A percentile compares a stretch with the other conserved stretches of the same genome.
Conservation (phyloP, 2,888 invertebrate species). For the Meta bourneti region DNA sequence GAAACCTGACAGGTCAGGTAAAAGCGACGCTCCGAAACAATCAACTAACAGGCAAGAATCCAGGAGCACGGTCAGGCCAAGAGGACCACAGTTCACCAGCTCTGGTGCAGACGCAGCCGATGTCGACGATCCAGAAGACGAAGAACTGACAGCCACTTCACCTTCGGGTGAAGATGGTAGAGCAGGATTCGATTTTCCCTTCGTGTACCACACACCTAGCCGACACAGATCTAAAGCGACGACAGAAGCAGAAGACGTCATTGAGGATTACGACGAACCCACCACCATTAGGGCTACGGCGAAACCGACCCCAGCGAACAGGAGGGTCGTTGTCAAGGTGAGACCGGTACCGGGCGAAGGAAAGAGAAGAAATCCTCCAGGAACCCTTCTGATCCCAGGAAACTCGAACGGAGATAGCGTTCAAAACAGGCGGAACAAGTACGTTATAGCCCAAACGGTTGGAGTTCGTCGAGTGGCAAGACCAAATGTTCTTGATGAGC, state of each 20-base stretch:
- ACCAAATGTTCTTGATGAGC: conserved; percentile 60
- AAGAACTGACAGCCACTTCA: conserved; percentile 2
- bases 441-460: conserved; percentile 65
- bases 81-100: conserved; percentile 68
- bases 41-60: background rate
- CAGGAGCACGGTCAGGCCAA: conserved; percentile 33
- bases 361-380: conserved; percentile 43
- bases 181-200: conserved; percentile 69
- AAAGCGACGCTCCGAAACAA: background rate
- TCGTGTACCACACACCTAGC: conserved; percentile 75
- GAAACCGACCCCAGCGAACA: conserved; percentile 41
- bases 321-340: conserved; percentile 64
- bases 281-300: conserved; percentile 29
- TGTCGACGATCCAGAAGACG: conserved; percentile 20
- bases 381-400: conserved; percentile 25
- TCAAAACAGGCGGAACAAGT: conserved; percentile 48
- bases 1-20: conserved; percentile 51
- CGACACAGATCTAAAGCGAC: conserved; percentile 38
- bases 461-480: conserved; percentile 53
- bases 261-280: conserved; percentile 36
- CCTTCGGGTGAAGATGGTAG: conserved; percentile 5
- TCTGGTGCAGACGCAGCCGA: conserved; percentile 28
- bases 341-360: conserved; percentile 62
- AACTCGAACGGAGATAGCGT: background rate
- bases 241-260: conserved; percentile 8